phyloP scores from a whole-genome alignment of 2,797 vertebrate species.

The Eleutherodactylus coqui region DNA sequence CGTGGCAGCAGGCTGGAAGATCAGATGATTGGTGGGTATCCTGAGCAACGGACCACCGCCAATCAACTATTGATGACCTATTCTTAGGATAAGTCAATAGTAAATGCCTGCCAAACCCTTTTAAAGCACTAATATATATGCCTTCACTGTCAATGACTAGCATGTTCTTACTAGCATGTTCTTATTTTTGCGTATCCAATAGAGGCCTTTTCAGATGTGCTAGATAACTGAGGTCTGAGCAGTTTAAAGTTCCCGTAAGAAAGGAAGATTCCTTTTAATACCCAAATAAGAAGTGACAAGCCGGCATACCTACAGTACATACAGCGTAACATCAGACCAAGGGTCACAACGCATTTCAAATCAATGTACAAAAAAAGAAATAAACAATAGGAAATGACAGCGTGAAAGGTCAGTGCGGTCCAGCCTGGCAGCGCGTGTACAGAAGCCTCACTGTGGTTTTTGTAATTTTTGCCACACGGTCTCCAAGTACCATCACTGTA shows the following conservation, averaged over 20 bases:
- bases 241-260: slow-evolving; percentile 27
- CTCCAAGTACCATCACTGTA: slow-evolving; percentile 50
- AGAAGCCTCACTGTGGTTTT: slow-evolving; percentile 58
- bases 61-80: too few species aligned
- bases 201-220: not conserved
- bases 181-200: not conserved
- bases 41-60: too few species aligned
- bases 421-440: slow-evolving; percentile 46
- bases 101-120: too few species aligned
- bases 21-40: too few species aligned
- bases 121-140: too few species aligned
- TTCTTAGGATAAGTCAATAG: too few species aligned
- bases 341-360: slow-evolving; percentile 49
- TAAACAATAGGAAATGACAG: slow-evolving; percentile 53
- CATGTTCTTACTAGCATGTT: too few species aligned
- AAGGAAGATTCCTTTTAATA: slow-evolving; percentile 37
- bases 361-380: slow-evolving; percentile 37
- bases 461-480: slow-evolving; percentile 63
- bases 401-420: slow-evolving; percentile 52
- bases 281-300: slow-evolving; percentile 50
- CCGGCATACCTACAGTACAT: slow-evolving; percentile 36
- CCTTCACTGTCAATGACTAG: too few species aligned
- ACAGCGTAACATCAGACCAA: slow-evolving; percentile 22
- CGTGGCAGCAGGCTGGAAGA: too few species aligned
- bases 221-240: slow-evolving; percentile 4